phyloP scores from a whole-genome alignment of 1,140 invertebrate species.

The Meteorus sp. region DNA sequence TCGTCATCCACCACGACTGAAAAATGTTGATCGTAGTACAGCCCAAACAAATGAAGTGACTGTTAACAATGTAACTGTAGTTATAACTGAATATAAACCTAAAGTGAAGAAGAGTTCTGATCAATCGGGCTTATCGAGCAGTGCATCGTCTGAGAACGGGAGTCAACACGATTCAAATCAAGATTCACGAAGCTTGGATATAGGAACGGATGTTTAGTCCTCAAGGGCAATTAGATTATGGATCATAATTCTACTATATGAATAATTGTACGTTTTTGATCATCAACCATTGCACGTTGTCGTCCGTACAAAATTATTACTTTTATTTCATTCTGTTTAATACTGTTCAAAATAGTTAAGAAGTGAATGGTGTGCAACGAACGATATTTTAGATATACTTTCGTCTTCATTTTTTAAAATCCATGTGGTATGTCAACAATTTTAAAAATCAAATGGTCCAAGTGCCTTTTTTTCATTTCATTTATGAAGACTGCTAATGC shows the following conservation, averaged over 20 bases:
- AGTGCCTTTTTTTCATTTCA: constrained; percentile 11
- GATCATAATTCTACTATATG: constrained; percentile 4
- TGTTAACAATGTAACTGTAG: constrained; percentile 93
- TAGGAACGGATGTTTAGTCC: constrained; percentile 55
- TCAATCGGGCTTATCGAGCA: constrained; percentile 61
- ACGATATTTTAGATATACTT: too few species aligned
- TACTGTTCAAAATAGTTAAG: not conserved
- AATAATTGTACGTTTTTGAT: not conserved
- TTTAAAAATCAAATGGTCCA: constrained; percentile 15
- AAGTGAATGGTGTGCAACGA: not conserved
- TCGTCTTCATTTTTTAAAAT: too few species aligned
- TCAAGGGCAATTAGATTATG: not conserved
- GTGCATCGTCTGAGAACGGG: constrained; percentile 65
- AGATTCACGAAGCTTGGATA: constrained; percentile 62
- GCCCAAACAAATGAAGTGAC: constrained; percentile 91
- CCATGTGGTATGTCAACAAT: too few species aligned
- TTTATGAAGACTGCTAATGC: not conserved
- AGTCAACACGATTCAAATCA: constrained; percentile 67
- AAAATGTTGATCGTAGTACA: constrained; percentile 85
- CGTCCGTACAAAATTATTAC: not conserved
- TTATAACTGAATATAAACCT: constrained; percentile 95
- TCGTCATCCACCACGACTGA: constrained; percentile 75
- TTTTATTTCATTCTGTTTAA: too few species aligned
- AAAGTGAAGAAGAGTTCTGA: constrained; percentile 67
- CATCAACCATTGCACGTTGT: not conserved